Evolutionary conservation across 2,113 vertebrate species (phyloP).

Genomic region (Pituophis catenifer): DNA sequence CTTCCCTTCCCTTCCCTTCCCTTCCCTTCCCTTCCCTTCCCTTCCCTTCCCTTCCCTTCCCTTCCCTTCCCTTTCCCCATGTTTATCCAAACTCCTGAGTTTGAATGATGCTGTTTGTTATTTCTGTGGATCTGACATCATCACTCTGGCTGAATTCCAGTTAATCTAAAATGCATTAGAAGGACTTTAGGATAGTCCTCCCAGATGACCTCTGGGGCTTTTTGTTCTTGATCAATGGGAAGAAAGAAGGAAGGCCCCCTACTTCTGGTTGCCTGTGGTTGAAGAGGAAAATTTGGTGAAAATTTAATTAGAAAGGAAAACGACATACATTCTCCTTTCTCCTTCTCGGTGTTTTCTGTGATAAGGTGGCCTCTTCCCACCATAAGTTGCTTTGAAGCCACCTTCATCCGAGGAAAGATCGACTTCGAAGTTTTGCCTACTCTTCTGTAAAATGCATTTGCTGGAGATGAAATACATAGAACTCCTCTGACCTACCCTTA

Average conservation of each 20-base stretch:
- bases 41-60: neutral
- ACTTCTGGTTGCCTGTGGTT: neutral
- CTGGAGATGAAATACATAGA: neutral
- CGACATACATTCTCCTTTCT: neutral
- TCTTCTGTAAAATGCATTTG: neutral
- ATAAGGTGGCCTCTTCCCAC: neutral
- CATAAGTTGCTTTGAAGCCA: neutral
- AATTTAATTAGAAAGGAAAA: neutral
- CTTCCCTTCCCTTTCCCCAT: neutral
- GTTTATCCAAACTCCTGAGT: neutral
- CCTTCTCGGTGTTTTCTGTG: neutral
- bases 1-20: neutral
- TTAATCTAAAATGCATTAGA: constrained; percentile 12
- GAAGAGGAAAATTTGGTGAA: neutral
- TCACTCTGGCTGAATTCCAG: neutral
- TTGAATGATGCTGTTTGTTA: neutral
- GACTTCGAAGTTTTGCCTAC: neutral
- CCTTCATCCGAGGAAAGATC: neutral
- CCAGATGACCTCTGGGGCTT: neutral
- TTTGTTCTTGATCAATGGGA: neutral
- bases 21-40: neutral
- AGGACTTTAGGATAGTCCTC: neutral
- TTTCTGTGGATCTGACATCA: neutral
- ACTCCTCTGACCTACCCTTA: neutral
- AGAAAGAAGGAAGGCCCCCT: neutral